Conservation (phyloP, 2,888 invertebrate species). For the Himalopsyche anomala region DNA sequence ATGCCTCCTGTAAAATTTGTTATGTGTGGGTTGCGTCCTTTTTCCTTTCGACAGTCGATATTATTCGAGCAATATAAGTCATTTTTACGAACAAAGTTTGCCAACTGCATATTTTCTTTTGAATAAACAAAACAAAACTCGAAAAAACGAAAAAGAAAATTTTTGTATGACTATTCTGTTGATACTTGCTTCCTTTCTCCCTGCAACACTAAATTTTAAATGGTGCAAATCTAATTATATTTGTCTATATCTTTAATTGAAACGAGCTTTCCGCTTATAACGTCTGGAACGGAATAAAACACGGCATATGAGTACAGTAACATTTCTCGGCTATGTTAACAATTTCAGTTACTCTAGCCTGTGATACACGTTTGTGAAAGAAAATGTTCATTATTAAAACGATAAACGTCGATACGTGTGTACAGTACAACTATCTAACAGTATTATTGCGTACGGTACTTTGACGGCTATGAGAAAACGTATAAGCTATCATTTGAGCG, state of each 20-base stretch:
- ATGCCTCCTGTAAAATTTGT: too few species aligned
- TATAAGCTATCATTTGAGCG: slow-evolving; percentile 21
- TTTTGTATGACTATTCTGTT: too few species aligned
- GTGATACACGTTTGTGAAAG: slow-evolving; percentile 10
- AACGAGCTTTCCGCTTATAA: neutral
- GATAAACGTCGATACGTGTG: slow-evolving; percentile 40
- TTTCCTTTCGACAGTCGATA: too few species aligned
- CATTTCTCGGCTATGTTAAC: slow-evolving; percentile 4
- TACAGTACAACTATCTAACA: slow-evolving; percentile 44
- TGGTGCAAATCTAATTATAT: neutral
- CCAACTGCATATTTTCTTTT: too few species aligned
- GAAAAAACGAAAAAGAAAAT: too few species aligned
- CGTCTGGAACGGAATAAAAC: neutral
- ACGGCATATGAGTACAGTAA: neutral
- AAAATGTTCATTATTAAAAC: slow-evolving; percentile 27
- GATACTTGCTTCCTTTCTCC: too few species aligned
- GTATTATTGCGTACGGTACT: slow-evolving; percentile 43
- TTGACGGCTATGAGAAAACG: slow-evolving; percentile 6
- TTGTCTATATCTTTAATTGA: neutral
- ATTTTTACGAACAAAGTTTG: too few species aligned
- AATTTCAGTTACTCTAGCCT: slow-evolving; percentile 8
- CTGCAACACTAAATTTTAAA: neutral
- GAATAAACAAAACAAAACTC: too few species aligned
- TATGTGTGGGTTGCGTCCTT: too few species aligned
- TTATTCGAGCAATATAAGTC: too few species aligned